A percentile compares a stretch with the other conserved stretches of the same genome.
These are phyloP conservation scores for Elanus axillaris DNA, from an alignment of 2,113 vertebrate species.

Conservation along the genomic window DNA sequence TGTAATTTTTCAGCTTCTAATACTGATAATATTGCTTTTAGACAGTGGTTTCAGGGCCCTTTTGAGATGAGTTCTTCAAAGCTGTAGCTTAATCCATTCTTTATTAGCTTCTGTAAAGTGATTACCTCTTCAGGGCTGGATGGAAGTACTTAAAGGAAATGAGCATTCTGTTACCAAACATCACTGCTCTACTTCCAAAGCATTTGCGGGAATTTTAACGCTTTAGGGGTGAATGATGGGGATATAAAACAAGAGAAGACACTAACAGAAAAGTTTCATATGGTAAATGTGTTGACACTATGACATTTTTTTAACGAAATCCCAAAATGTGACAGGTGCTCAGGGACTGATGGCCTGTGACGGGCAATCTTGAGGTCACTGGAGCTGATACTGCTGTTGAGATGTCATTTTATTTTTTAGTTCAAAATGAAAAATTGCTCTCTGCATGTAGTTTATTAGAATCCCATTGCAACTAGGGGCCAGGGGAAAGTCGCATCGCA, in stretches of 20 bases:
- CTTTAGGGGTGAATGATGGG: slow-evolving; percentile 16
- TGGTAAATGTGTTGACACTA: background rate
- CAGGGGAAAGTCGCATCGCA: background rate
- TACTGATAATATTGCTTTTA: slow-evolving; percentile 53
- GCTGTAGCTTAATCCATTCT: slow-evolving; percentile 59
- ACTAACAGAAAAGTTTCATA: background rate
- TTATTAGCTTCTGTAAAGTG: slow-evolving; percentile 59
- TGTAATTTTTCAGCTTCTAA: slow-evolving; percentile 62
- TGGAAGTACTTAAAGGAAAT: slow-evolving; percentile 12
- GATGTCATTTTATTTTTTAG: background rate
- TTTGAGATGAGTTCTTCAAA: slow-evolving; percentile 57
- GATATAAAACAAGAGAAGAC: slow-evolving; percentile 3
- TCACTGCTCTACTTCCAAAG: background rate
- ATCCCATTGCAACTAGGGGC: background rate
- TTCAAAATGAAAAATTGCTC: background rate
- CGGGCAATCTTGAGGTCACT: background rate
- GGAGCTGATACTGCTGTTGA: background rate
- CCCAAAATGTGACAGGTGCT: background rate
- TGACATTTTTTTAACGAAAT: background rate
- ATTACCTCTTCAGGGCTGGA: slow-evolving; percentile 44
- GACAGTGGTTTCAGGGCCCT: slow-evolving; percentile 45
- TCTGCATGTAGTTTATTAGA: background rate
- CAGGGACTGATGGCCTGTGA: slow-evolving; percentile 16
- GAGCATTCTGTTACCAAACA: slow-evolving; percentile 22
- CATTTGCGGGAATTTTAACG: background rate